Base-by-base conservation (phyloP, 2,888 invertebrate genomes). In the Acronicta alni region DNA sequence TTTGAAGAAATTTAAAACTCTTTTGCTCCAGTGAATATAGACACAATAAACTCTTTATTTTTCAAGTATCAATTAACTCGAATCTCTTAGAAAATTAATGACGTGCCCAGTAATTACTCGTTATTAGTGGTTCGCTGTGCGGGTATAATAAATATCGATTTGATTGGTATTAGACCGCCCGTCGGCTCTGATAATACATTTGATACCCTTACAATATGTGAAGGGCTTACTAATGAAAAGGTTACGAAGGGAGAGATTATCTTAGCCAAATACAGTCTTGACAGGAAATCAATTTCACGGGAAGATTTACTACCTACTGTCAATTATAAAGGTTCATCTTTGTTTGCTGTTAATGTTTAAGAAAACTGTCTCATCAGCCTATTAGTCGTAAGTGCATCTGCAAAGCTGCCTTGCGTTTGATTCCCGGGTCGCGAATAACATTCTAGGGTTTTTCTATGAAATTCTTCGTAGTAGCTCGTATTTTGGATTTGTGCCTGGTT, bases 201-300 rank as follows among this genome's bases (percentile, higher is more conserved):
- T 67, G 67, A 72, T 68, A 68, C 44, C 67, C 67, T 72, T 68
- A 72, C 54, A 67, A 67, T 67, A 68, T 72, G 72, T 72, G 72
- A 59, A 68, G 67, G 60, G 67, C 47, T 72, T 68, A 51, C 54
- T 68, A 68, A 72, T 68, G 67, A 68, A 68, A 72, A 72, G 72
- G 72, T 67, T 67, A 71, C 49, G 67, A 9, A 47, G 51, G 51
- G 67, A 51, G 58, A 59, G 72, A 71, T 68, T 59, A 68, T 67
- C 67, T 59, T 55, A 55, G 16, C 20, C 51, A 59, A 68, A 72
- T 67, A 71, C 32, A 52, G 46, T 18, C 26, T 23, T 32, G 43
- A 54, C 51, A 55, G 54, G 59, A 59, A 67, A 72, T 67, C 60
- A 60, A 67, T 72, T 54, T 38, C 17, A 30, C 41, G 46, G 37